Percentiles rank a stretch among this genome's conserved stretches.
Conservation (phyloP, 2,888 invertebrate genomes). For the Machimus atricapillus region DNA sequence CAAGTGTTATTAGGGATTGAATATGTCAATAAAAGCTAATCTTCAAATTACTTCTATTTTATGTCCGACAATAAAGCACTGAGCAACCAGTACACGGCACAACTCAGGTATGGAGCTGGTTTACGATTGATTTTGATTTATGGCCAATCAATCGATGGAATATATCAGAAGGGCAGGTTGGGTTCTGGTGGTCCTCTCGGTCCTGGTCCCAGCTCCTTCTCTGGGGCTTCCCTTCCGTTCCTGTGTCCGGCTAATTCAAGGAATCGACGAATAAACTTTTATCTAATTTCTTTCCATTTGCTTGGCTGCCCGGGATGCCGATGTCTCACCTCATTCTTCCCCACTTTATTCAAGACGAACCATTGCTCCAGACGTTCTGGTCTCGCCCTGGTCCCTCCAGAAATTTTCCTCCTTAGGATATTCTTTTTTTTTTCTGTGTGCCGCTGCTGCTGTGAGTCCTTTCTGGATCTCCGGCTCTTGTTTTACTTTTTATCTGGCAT, state of each 20-base stretch:
- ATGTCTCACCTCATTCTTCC: constrained; percentile 32
- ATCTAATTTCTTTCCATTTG: constrained; percentile 40
- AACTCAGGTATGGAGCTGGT: constrained; percentile 28
- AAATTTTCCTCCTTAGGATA: constrained; percentile 6
- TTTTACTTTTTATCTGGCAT: constrained; percentile 45
- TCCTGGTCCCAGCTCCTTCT: neutral
- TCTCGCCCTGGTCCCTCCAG: neutral
- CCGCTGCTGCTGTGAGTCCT: neutral
- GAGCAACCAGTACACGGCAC: constrained; percentile 23
- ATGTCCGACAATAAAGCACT: constrained; percentile 44
- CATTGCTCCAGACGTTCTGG: constrained; percentile 17
- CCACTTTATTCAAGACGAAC: constrained; percentile 30
- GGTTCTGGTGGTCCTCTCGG: neutral
- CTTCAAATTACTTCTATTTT: constrained; percentile 48
- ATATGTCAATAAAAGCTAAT: constrained; percentile 49
- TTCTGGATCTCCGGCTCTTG: constrained; percentile 39
- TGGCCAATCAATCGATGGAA: constrained; percentile 44
- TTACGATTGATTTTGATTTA: constrained; percentile 46
- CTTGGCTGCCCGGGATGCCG: constrained; percentile 3
- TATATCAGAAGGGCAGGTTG: constrained; percentile 2
- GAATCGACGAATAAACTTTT: constrained; percentile 41
- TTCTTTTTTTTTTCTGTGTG: constrained; percentile 15
- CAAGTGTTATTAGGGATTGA: constrained; percentile 48
- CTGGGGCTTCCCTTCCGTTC: neutral
- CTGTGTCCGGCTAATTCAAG: constrained; percentile 39